Percentiles rank a stretch among this genome's conserved stretches.
phyloP scores from a whole-genome alignment of 2,797 vertebrate genomes.

The Chelidonichthys spinosus region DNA sequence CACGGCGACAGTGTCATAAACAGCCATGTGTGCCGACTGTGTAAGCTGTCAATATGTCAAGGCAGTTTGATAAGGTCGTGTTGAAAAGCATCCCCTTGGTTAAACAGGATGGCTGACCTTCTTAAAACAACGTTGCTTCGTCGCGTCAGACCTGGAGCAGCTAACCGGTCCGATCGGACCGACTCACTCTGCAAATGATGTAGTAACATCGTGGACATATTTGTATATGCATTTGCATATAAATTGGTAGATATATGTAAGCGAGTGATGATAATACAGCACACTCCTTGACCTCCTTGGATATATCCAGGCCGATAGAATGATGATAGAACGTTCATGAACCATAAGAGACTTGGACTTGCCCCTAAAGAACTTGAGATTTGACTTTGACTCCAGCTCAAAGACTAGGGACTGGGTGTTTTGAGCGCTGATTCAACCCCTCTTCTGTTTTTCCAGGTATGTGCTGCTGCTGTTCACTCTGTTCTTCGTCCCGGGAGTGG shows the following conservation, averaged over 20 bases:
- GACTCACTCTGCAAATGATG: neutral
- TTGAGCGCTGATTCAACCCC: neutral
- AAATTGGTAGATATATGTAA: too few relatives aligned
- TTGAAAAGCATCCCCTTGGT: conserved; percentile 14
- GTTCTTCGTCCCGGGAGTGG: conserved; percentile 93
- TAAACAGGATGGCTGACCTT: conserved; percentile 13
- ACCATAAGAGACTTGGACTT: too few relatives aligned
- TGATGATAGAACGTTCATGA: too few relatives aligned
- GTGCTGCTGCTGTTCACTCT: conserved; percentile 89
- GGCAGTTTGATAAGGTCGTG: conserved; percentile 13
- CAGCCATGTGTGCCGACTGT: neutral
- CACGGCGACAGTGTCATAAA: neutral
- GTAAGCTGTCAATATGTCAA: conserved; percentile 22
- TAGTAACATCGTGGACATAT: neutral
- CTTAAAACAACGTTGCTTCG: neutral
- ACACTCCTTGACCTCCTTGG: too few relatives aligned
- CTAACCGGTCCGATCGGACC: neutral
- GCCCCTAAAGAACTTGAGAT: too few relatives aligned
- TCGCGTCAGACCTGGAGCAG: neutral
- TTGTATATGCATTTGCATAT: too few relatives aligned
- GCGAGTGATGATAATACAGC: too few relatives aligned
- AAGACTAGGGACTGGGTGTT: neutral
- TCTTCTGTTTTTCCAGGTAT: conserved; percentile 83
- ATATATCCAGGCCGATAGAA: too few relatives aligned
- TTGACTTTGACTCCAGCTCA: too few relatives aligned